A percentile compares a stretch with the other conserved stretches of the same genome.
phyloP scores from a whole-genome alignment of 1,140 invertebrate species.

The Drosophila equinoxialis region DNA sequence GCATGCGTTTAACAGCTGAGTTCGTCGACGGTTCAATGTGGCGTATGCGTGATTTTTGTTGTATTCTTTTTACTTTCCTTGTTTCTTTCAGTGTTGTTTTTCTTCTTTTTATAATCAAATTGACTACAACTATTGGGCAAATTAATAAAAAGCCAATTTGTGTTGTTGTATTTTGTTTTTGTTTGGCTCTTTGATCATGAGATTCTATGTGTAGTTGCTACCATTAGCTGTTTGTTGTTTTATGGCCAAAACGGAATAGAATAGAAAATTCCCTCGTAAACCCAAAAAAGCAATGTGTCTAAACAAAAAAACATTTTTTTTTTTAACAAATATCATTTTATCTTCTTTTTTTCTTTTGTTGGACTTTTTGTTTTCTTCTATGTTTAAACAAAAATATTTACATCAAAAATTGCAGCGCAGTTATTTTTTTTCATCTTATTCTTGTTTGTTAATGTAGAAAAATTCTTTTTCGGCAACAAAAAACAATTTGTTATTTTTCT shows the following conservation, averaged over 20 bases:
- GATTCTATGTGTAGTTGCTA: constrained; percentile 35
- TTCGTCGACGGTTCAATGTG: constrained; percentile 29
- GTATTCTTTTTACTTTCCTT: constrained; percentile 5
- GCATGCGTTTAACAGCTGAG: constrained; percentile 59
- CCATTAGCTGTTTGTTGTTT: constrained; percentile 23
- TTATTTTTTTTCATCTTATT: constrained; percentile 9
- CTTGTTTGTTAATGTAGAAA: constrained; percentile 15
- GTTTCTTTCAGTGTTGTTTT: not conserved
- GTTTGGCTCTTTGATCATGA: constrained; percentile 20
- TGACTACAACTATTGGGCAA: constrained; percentile 58
- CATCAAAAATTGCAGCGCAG: constrained; percentile 32
- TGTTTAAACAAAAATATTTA: constrained; percentile 43
- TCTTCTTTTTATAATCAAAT: constrained; percentile 50
- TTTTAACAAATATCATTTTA: constrained; percentile 5
- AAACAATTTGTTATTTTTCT: constrained; percentile 9
- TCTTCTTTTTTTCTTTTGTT: not conserved
- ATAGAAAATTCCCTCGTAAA: constrained; percentile 28
- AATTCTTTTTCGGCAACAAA: constrained; percentile 19
- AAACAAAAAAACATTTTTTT: constrained; percentile 15
- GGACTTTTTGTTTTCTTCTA: not conserved
- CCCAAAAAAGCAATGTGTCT: constrained; percentile 16
- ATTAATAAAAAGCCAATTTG: constrained; percentile 41
- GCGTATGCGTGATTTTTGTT: constrained; percentile 46
- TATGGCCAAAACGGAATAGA: constrained; percentile 41
- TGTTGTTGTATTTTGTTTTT: constrained; percentile 25